phyloP scores from a whole-genome alignment of 2,888 invertebrate species.

The Drosophila seclusa region DNA sequence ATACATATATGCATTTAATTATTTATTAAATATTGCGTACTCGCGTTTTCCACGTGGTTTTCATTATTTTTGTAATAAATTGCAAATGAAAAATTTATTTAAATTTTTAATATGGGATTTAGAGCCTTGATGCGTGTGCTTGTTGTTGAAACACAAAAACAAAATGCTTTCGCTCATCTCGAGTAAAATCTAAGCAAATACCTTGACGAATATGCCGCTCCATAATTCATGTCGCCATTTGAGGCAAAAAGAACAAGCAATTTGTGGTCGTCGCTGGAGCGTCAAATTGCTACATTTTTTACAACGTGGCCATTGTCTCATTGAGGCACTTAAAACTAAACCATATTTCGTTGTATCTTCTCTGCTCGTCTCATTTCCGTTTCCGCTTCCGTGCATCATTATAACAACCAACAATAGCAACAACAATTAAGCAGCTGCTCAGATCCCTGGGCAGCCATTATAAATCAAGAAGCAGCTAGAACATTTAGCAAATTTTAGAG shows the following conservation, averaged over 20 bases:
- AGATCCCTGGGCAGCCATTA: conserved; percentile 27
- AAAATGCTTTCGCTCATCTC: background rate
- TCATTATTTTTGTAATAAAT: background rate
- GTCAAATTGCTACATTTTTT: conserved; percentile 69
- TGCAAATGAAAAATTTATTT: background rate
- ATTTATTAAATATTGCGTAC: background rate
- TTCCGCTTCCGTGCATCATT: conserved; percentile 66
- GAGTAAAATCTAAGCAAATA: background rate
- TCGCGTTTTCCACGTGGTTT: background rate
- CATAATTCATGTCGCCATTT: conserved; percentile 6
- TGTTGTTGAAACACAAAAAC: background rate
- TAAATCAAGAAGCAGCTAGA: conserved; percentile 38
- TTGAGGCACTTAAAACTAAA: conserved; percentile 61
- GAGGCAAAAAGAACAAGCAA: background rate
- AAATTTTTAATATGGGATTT: background rate
- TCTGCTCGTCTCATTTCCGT: conserved; percentile 50
- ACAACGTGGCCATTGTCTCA: conserved; percentile 39
- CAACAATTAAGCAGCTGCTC: conserved; percentile 33
- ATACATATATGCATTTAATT: background rate
- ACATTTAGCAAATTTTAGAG: conserved; percentile 2
- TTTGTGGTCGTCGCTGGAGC: conserved; percentile 50
- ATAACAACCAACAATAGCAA: conserved; percentile 27
- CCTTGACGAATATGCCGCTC: background rate
- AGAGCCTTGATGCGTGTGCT: background rate
- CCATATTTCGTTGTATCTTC: conserved; percentile 38